These are phyloP conservation scores for Peromyscus melanophrys DNA, from an alignment of 2,797 vertebrate genomes.

Conservation along the genomic window DNA sequence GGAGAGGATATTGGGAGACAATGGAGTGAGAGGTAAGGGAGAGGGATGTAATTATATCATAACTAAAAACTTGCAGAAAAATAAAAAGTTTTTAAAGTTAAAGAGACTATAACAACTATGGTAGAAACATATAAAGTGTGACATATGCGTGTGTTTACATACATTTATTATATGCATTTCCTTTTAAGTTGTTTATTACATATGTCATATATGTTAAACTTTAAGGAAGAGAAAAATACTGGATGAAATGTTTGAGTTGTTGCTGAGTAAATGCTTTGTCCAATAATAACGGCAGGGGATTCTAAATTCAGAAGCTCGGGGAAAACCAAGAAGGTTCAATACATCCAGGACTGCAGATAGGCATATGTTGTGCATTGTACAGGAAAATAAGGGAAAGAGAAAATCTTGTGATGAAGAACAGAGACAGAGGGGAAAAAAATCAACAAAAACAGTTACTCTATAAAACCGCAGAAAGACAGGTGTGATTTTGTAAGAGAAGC, in stretches of 20 bases:
- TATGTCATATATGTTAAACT: neutral
- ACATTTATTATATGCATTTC: neutral
- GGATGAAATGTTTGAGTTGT: neutral
- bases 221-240: neutral
- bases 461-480: neutral
- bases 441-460: neutral
- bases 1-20: fast-evolving
- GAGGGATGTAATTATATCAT: neutral
- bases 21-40: neutral
- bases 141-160: neutral
- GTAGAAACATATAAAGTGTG: neutral
- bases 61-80: neutral
- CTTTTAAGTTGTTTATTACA: neutral
- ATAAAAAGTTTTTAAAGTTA: neutral
- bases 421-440: no score
- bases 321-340: neutral
- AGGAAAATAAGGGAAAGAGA: neutral
- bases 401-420: neutral
- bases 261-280: neutral
- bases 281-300: neutral
- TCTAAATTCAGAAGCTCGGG: no score
- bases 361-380: neutral
- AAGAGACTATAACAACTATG: neutral
- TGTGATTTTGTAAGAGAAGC: neutral
- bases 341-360: neutral